Percentiles rank a stretch among this genome's conserved stretches.
Evolutionary conservation across 2,888 invertebrate species (phyloP).

Genomic region (Drosophila hamatofila): DNA sequence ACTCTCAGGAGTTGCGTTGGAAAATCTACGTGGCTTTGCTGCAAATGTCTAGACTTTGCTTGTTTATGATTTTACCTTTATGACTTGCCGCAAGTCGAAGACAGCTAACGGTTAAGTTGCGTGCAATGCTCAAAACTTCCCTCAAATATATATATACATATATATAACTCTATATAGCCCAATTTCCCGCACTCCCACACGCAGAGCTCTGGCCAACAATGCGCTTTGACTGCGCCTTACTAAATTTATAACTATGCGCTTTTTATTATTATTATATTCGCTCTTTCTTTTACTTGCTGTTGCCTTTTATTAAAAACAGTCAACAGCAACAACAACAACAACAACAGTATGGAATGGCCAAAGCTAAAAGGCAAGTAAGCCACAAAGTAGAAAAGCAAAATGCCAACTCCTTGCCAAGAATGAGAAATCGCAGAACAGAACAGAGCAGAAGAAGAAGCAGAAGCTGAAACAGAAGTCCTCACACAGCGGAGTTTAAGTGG

Average conservation of each 20-base stretch:
- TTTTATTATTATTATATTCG: constrained; percentile 48
- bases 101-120: constrained; percentile 62
- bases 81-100: constrained; percentile 52
- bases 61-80: constrained; percentile 69
- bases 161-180: constrained; percentile 53
- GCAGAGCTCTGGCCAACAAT: constrained; percentile 55
- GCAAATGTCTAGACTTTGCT: constrained; percentile 59
- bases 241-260: constrained; percentile 77
- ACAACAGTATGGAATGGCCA: constrained; percentile 56
- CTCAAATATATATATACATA: constrained; percentile 22
- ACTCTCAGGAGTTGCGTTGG: constrained; percentile 19
- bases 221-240: constrained; percentile 68
- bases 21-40: constrained; percentile 9
- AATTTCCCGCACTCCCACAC: constrained; percentile 44
- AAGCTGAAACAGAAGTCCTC: constrained; percentile 27
- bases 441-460: not conserved
- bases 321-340: constrained; percentile 49
- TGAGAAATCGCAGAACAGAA: constrained; percentile 43
- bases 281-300: constrained; percentile 22
- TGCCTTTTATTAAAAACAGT: constrained; percentile 74
- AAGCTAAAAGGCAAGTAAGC: constrained; percentile 78
- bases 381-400: constrained; percentile 79
- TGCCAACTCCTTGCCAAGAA: constrained; percentile 66
- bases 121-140: constrained; percentile 47
- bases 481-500: constrained; percentile 72